A percentile compares a stretch with the other conserved stretches of the same genome.
Evolutionary conservation across 2,888 invertebrate species (phyloP).

Genomic region (Uloborus plumipes): DNA sequence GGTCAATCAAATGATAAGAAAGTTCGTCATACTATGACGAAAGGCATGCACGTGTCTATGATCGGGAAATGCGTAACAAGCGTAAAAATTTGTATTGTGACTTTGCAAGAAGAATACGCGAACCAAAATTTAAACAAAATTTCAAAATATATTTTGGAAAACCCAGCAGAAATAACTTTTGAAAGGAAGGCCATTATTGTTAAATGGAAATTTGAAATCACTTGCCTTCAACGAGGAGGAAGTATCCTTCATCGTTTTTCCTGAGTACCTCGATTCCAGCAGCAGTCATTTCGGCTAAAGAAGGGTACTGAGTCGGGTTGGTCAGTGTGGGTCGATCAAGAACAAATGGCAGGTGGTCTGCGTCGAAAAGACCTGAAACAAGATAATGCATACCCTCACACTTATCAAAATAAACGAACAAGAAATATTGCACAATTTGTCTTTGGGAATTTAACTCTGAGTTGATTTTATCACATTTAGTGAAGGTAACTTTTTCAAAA

Average conservation of each 20-base stretch:
- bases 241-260: conserved; percentile 79
- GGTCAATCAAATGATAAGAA: too few relatives aligned
- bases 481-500: too few relatives aligned
- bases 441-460: too few relatives aligned
- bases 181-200: neutral
- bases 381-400: conserved; percentile 69
- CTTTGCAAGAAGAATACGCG: too few relatives aligned
- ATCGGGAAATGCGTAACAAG: too few relatives aligned
- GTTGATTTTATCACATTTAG: too few relatives aligned
- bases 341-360: conserved; percentile 66
- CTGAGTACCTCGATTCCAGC: conserved; percentile 80
- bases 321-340: conserved; percentile 73
- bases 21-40: too few relatives aligned
- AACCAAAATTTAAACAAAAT: too few relatives aligned
- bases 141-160: too few relatives aligned
- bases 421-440: neutral
- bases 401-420: too few relatives aligned
- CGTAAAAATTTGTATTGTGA: too few relatives aligned
- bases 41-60: too few relatives aligned
- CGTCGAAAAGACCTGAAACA: conserved; percentile 72
- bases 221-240: conserved; percentile 78
- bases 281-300: conserved; percentile 84
- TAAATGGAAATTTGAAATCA: neutral
- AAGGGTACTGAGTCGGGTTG: conserved; percentile 75
- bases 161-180: conserved; percentile 77